phyloP scores from a whole-genome alignment of 2,797 vertebrate species.

The Alectoris magna region DNA sequence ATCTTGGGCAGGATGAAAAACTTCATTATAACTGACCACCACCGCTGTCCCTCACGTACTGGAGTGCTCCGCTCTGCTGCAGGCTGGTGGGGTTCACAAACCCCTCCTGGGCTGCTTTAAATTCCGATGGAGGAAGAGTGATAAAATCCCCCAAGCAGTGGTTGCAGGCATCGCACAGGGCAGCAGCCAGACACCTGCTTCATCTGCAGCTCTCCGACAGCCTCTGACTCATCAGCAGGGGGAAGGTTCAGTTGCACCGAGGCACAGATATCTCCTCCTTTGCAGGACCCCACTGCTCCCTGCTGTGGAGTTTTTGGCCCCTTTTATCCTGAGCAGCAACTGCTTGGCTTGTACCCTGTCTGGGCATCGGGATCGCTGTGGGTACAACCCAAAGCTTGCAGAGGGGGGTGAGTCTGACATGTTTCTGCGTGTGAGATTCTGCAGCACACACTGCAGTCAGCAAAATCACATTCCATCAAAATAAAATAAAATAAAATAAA shows the following conservation, averaged over 20 bases:
- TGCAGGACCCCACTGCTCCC: neutral
- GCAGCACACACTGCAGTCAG: neutral
- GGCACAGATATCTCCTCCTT: slow-evolving; percentile 22
- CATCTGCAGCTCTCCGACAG: neutral
- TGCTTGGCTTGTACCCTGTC: neutral
- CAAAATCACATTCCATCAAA: neutral
- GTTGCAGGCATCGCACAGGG: neutral
- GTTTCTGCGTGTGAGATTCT: neutral
- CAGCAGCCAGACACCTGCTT: neutral
- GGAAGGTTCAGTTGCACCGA: slow-evolving; percentile 1
- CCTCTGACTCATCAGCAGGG: slow-evolving; percentile 33
- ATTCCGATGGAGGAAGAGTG: neutral
- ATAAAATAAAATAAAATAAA: no score
- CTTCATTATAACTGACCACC: neutral
- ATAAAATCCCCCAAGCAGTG: neutral
- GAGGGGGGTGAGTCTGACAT: neutral
- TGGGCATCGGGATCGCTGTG: neutral
- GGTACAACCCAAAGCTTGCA: neutral
- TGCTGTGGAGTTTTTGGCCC: slow-evolving; percentile 2
- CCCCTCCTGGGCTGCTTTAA: neutral
- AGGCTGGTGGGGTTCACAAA: neutral
- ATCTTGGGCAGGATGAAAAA: neutral
- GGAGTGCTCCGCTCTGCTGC: neutral
- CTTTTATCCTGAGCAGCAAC: neutral
- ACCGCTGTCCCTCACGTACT: neutral